A percentile compares a stretch with the other conserved stretches of the same genome.
Evolutionary conservation across 2,888 invertebrate species (phyloP).

Genomic region (Lottia scabra): DNA sequence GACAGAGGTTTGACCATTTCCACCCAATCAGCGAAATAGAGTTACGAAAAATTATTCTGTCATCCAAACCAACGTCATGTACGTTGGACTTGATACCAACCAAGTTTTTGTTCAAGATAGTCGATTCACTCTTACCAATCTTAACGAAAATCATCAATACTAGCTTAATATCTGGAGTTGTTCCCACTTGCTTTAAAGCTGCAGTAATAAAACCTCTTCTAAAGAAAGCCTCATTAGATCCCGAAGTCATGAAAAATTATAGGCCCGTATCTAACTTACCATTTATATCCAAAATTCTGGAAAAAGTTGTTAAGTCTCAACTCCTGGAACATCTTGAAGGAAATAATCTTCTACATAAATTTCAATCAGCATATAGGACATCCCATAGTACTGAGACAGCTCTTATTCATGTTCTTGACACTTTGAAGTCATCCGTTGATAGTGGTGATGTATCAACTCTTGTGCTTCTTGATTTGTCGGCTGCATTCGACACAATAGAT

Average conservation of each 20-base stretch:
- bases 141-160: not conserved
- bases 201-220: conserved; percentile 21
- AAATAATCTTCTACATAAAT: conserved; percentile 3
- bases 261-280: not conserved
- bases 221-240: conserved; percentile 18
- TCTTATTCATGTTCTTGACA: not conserved
- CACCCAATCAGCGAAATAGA: not conserved
- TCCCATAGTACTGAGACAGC: conserved; percentile 9
- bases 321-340: not conserved
- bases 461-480: conserved; percentile 26
- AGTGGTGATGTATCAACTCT: conserved; percentile 19
- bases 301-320: not conserved
- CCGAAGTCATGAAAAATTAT: conserved; percentile 15
- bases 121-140: not conserved
- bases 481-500: conserved; percentile 32
- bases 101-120: not conserved
- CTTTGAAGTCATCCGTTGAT: conserved; percentile 17
- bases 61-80: not conserved
- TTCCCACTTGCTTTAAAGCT: conserved; percentile 7
- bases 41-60: not conserved
- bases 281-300: not conserved
- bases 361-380: conserved; percentile 14
- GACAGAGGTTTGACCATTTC: too few relatives aligned
- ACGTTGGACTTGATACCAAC: not conserved
- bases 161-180: not conserved